These are phyloP conservation scores for Myotis yumanensis DNA, from an alignment of 2,113 vertebrate species.

Conservation along the genomic window DNA sequence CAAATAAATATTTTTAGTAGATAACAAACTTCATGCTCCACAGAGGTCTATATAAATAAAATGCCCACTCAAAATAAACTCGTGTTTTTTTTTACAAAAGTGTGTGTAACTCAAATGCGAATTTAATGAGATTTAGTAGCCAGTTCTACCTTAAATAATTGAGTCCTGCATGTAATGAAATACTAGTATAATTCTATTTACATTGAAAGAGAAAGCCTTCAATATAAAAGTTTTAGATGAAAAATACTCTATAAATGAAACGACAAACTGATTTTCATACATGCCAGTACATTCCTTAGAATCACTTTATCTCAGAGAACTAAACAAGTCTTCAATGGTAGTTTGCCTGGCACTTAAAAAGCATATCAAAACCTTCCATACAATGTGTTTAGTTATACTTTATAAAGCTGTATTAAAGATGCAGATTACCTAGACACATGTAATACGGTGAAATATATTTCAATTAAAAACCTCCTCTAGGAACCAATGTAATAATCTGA, in stretches of 20 bases:
- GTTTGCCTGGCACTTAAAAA: neutral
- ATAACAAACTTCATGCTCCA: slow-evolving; percentile 33
- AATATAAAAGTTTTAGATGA: neutral
- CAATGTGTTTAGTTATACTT: neutral
- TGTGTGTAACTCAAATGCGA: neutral
- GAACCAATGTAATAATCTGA: no score
- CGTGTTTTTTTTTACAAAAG: neutral
- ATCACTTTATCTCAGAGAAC: slow-evolving; percentile 17
- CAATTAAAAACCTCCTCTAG: neutral
- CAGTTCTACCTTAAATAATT: slow-evolving; percentile 26
- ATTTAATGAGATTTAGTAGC: neutral
- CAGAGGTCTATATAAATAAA: neutral
- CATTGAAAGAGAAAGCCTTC: slow-evolving; percentile 6
- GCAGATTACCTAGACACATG: neutral
- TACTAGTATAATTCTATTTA: slow-evolving; percentile 44
- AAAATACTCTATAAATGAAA: slow-evolving; percentile 31
- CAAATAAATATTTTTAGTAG: slow-evolving; percentile 1
- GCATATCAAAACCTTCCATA: neutral
- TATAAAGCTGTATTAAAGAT: neutral
- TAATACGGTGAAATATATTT: neutral
- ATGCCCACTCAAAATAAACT: neutral
- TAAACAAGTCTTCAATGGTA: neutral
- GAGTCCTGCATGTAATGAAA: slow-evolving; percentile 5
- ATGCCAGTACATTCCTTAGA: neutral
- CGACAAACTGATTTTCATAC: neutral